Base-by-base conservation (phyloP, 2,888 invertebrate species). In the Macaria notata region DNA sequence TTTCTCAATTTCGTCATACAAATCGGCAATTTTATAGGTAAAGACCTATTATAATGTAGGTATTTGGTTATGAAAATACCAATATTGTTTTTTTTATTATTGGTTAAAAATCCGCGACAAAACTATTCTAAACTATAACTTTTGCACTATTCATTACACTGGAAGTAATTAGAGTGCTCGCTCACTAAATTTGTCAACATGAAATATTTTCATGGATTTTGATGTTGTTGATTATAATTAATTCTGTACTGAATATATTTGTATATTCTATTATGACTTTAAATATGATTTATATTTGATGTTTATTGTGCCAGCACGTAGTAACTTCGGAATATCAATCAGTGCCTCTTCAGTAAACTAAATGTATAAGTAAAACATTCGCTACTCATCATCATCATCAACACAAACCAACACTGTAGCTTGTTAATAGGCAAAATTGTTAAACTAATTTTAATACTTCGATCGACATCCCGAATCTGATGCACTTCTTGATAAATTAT, bases 301-400 rank as follows among this genome's bases (percentile, higher is more conserved):
- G 31, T 31, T 41, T 46, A 38, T 6, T 31, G 43, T 42, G 38
- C 43, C 9, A 44, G n/a, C 3, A 51, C 3, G 31, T 31, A 43
- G 29, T 31, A 31, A 51, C 30, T 42, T 39, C 50, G 42, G n/a
- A 55, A 56, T 56, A 52, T 53, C 52, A 57, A 49, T 39, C 52
- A 53, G 58, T 58, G 58, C 53, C 53, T 54, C 46, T 46, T 58
- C 7, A 31, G 49, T 54, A 53, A 54, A 50, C 47, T 56, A 51
- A 50, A 50, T 61, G 42, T 54, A 58, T 54, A 62, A 53, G 53
- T 45, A 56, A 48, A 39, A 4, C 30, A n/a, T 8, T 8, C 4
- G 8, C 5, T 48, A 46, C 52, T 38, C 31, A 31, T 9, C 31
- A 31, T n/a, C 9, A 46, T 31, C 3, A 38, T 48, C 38, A 30